phyloP scores from a whole-genome alignment of 2,888 invertebrate species.

The Parnassius smintheus region DNA sequence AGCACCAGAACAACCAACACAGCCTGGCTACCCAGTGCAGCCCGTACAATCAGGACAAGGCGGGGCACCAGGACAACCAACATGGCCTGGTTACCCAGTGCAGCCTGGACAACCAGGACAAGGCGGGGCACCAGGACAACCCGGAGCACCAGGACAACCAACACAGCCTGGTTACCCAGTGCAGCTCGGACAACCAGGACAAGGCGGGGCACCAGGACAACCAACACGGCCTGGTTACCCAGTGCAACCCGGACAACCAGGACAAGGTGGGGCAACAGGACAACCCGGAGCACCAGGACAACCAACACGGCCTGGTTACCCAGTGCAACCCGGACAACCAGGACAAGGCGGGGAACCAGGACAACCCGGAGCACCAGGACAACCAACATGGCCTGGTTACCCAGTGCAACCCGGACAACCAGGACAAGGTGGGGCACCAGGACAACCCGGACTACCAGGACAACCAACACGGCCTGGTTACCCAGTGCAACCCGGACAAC shows the following conservation, averaged over 20 bases:
- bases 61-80: conserved; percentile 52
- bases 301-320: conserved; percentile 39
- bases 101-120: conserved; percentile 36
- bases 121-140: conserved; percentile 30
- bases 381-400: conserved; percentile 33
- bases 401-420: conserved; percentile 46
- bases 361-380: conserved; percentile 40
- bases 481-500: conserved; percentile 44
- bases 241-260: conserved; percentile 32
- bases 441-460: conserved; percentile 41
- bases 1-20: conserved; percentile 38
- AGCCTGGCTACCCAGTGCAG: conserved; percentile 40
- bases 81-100: conserved; percentile 34
- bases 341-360: conserved; percentile 35
- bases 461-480: conserved; percentile 39
- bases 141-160: conserved; percentile 26
- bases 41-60: conserved; percentile 43
- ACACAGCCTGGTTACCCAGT: conserved; percentile 40
- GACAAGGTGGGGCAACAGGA: conserved; percentile 31
- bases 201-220: conserved; percentile 34
- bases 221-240: conserved; percentile 39
- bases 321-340: conserved; percentile 44
- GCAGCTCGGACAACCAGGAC: conserved; percentile 44
- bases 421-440: conserved; percentile 34
- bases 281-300: conserved; percentile 34